Conservation (phyloP, 2,113 vertebrate species). For the Tor tambroides region DNA sequence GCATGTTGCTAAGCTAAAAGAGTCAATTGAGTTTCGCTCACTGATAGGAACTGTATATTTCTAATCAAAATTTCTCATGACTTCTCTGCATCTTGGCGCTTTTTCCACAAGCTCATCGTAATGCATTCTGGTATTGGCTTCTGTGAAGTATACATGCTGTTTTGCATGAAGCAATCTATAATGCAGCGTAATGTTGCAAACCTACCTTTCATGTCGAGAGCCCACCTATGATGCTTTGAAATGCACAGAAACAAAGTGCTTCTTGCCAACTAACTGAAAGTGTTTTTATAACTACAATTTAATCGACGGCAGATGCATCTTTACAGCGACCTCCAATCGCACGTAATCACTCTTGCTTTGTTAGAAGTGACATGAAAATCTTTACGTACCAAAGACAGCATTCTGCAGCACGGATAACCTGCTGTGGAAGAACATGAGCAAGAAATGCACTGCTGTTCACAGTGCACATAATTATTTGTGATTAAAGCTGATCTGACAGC, state of each 20-base stretch:
- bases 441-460: neutral
- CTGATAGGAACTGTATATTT: too few species aligned
- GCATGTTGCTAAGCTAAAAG: neutral
- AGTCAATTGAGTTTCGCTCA: too few species aligned
- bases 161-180: neutral
- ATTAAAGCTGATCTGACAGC: conserved; percentile 42
- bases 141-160: neutral
- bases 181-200: neutral
- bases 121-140: neutral
- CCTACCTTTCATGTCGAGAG: neutral
- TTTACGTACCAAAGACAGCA: neutral
- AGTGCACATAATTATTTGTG: conserved; percentile 32
- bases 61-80: neutral
- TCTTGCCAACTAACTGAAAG: neutral
- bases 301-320: neutral
- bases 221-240: neutral
- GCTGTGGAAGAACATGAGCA: conserved; percentile 14
- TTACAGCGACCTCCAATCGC: neutral
- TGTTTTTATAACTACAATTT: neutral
- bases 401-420: neutral
- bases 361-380: conserved; percentile 12
- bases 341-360: neutral
- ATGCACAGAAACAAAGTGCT: neutral
- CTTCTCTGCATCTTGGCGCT: neutral
- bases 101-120: neutral